These are phyloP conservation scores for Pristionchus pacificus DNA, from an alignment of 1,140 invertebrate species.

Conservation along the genomic window DNA sequence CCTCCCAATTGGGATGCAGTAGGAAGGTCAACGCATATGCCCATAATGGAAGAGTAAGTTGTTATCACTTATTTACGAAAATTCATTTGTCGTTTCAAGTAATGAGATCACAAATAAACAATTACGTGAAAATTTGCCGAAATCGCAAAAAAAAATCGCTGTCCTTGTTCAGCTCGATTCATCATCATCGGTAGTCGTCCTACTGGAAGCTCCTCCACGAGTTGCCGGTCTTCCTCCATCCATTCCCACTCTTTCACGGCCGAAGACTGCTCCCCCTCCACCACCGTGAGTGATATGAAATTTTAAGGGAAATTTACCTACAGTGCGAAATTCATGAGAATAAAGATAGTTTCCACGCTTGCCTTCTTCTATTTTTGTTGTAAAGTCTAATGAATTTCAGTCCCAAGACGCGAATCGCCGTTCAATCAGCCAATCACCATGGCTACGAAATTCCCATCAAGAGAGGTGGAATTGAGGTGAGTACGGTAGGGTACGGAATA, in stretches of 20 bases:
- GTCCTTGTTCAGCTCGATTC: neutral
- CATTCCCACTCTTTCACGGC: neutral
- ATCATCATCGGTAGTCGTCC: neutral
- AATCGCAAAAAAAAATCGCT: neutral
- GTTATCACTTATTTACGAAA: neutral
- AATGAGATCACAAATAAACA: neutral
- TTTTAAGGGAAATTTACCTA: no score
- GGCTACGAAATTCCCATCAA: neutral
- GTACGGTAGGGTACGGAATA: no score
- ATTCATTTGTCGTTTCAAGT: neutral
- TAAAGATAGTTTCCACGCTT: no score
- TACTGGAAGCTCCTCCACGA: neutral
- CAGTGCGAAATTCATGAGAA: no score
- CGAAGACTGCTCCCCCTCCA: neutral
- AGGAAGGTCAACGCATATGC: no score
- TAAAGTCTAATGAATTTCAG: no score
- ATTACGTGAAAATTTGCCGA: neutral
- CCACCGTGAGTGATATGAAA: neutral
- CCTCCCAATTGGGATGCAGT: neutral
- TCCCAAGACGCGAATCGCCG: neutral
- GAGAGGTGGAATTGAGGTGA: no score
- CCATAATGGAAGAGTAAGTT: no score
- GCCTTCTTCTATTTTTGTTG: no score
- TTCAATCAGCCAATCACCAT: neutral
- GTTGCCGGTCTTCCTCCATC: neutral